phyloP scores from a whole-genome alignment of 2,797 vertebrate species.

The Premnoplex brunnescens region DNA sequence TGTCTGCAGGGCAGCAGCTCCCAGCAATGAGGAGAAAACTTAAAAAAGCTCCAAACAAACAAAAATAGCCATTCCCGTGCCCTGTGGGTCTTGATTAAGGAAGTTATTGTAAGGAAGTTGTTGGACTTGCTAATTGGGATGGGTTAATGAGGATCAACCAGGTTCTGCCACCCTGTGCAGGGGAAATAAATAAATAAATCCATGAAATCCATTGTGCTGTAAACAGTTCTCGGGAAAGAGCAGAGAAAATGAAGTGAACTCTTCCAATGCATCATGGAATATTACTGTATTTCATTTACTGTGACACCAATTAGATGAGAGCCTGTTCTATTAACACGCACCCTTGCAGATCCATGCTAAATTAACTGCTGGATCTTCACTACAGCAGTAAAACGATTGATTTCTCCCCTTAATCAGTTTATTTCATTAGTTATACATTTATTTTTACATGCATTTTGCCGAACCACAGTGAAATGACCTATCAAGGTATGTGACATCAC shows the following conservation, averaged over 20 bases:
- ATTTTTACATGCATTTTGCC: constrained; percentile 77
- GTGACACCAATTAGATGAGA: constrained; percentile 87
- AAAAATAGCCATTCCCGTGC: not conserved
- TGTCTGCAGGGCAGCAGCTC: not conserved
- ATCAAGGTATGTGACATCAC: constrained; percentile 85
- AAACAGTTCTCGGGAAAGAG: constrained; percentile 55
- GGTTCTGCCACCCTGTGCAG: not conserved
- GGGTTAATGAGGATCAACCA: not conserved
- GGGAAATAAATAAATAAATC: not conserved
- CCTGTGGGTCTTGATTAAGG: not conserved
- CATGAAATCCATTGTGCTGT: not conserved
- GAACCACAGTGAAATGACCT: constrained; percentile 84
- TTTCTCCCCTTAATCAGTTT: constrained; percentile 92
- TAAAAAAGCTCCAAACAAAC: not conserved
- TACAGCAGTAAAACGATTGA: constrained; percentile 89
- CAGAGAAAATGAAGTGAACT: constrained; percentile 72
- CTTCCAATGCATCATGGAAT: constrained; percentile 71
- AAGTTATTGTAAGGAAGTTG: not conserved
- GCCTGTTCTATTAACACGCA: constrained; percentile 83
- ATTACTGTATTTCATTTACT: constrained; percentile 88
- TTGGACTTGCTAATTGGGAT: not conserved
- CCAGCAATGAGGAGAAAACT: fast-evolving
- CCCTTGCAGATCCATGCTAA: constrained; percentile 86
- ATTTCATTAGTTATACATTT: constrained; percentile 96
- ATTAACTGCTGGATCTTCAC: constrained; percentile 92